Conservation (phyloP, 2,113 vertebrate species). For the Notiomystis cincta region DNA sequence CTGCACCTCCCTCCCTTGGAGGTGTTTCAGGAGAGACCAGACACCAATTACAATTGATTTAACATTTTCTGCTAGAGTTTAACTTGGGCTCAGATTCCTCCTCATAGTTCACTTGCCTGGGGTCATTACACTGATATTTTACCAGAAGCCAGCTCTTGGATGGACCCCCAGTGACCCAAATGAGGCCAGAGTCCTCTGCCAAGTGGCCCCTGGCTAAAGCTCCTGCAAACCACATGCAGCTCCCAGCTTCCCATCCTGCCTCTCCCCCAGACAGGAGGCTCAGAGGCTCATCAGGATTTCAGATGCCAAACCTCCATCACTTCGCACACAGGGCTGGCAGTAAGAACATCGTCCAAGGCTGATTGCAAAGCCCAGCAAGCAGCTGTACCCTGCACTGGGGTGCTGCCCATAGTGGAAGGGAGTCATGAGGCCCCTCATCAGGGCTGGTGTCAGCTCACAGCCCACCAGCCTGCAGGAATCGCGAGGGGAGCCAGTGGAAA, state of each 20-base stretch:
- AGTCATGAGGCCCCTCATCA: rapidly evolving
- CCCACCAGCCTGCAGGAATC: background rate
- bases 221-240: background rate
- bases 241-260: rapidly evolving
- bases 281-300: background rate
- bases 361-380: background rate
- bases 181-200: background rate
- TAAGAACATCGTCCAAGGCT: rapidly evolving
- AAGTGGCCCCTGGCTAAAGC: background rate
- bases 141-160: background rate
- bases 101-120: background rate
- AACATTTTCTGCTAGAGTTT: background rate
- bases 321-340: background rate
- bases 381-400: background rate
- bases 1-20: background rate
- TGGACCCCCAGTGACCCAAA: background rate
- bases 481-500: rapidly evolving
- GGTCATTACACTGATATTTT: background rate
- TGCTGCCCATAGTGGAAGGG: rapidly evolving
- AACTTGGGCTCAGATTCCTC: background rate
- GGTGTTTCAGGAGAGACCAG: background rate
- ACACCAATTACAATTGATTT: background rate
- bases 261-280: background rate
- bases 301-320: background rate
- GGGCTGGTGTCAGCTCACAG: background rate